Evolutionary conservation across 1,140 invertebrate genomes (phyloP), one percentile per base, ranked within the genome.

Genomic region (Ooceraea biroi): DNA sequence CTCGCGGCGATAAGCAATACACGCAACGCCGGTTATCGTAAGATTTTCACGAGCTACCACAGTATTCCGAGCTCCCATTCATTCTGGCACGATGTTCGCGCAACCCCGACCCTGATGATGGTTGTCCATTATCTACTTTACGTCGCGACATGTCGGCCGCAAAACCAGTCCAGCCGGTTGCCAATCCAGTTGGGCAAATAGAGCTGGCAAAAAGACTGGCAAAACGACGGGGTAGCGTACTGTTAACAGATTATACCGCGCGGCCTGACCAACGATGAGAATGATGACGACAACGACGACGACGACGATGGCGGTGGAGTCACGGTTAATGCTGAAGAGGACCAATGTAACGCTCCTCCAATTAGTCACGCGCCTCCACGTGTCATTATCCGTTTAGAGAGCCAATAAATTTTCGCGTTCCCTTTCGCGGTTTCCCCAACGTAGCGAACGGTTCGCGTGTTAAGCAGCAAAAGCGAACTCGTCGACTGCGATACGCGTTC

Each of bases 51-150:
- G 48, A 68, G 12, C 19, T 17, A 12, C 50, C n/a, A 30, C 52
- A 46, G n/a, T 58, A 50, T 58, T 69, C 11, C 50, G 7, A 27
- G 36, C 22, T 46, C 19, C 22, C 76, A 46, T 80, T 80, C 52
- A 80, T 80, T 71, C 50, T 25, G 11, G 12, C 22, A 41, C 30
- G 74, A 77, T 55, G 60, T 25, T 44, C 27, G 73, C 22, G 76
- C 76, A 80, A 71, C 25, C 50, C 76, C 57, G 76, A 36, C 19
- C 36, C 60, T 55, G 48, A 5, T 63, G 55, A 58, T 65, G 27
- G 19, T 71, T 57, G 76, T 80, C 52, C 76, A 80, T 69, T 80
- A 80, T 71, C 76, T 80, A 80, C 76, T 80, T 80, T 80, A 80
- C 25, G 76, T 57, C 52, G 65, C 76, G 76, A 80, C 76, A 80